phyloP scores from a whole-genome alignment of 2,888 invertebrate genomes.

The Stratiomys singularior region DNA sequence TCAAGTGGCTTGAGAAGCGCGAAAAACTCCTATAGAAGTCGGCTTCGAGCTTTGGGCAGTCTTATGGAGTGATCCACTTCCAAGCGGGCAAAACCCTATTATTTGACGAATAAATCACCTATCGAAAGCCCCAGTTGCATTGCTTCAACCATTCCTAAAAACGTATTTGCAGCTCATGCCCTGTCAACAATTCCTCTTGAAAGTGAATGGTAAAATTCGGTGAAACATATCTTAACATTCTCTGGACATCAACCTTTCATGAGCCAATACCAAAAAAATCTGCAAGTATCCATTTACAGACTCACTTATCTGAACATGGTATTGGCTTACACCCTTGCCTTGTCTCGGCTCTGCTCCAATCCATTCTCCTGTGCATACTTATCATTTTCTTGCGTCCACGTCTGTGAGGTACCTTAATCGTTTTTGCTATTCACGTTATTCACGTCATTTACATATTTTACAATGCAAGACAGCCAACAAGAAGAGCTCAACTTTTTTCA shows the following conservation, averaged over 20 bases:
- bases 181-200: too few relatives aligned
- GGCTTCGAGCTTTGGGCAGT: too few relatives aligned
- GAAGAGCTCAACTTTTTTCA: not conserved
- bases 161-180: too few relatives aligned
- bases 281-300: not conserved
- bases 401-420: slow-evolving; percentile 1
- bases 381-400: not conserved
- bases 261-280: not conserved
- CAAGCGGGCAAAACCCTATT: too few relatives aligned
- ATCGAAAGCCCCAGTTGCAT: too few relatives aligned
- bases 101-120: too few relatives aligned
- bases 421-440: not conserved
- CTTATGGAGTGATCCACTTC: too few relatives aligned
- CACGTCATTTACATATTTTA: slow-evolving; percentile 1
- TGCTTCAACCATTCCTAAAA: too few relatives aligned
- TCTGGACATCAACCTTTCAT: too few relatives aligned
- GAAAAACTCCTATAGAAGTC: not conserved
- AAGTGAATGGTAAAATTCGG: too few relatives aligned
- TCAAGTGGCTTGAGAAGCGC: not conserved
- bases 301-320: not conserved
- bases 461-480: not conserved
- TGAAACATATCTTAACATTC: too few relatives aligned
- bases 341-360: not conserved
- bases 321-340: not conserved
- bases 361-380: slow-evolving; percentile 10